These are phyloP conservation scores for Tapirus terrestris DNA, from an alignment of 2,113 vertebrate species.

Conservation along the genomic window DNA sequence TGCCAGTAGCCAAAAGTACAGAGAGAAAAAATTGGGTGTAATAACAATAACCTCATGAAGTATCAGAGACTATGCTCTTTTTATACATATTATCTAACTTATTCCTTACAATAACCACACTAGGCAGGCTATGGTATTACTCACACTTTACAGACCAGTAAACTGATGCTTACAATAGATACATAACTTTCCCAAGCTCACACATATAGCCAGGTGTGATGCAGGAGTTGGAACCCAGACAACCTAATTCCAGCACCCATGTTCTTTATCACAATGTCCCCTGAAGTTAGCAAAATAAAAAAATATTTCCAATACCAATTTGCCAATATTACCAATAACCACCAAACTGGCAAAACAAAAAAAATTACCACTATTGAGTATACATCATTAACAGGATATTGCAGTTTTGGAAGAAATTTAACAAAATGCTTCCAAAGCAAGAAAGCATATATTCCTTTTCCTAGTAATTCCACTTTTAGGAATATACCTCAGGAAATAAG, in stretches of 20 bases:
- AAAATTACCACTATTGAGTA: not conserved
- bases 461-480: not conserved
- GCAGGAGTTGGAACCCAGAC: not conserved
- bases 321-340: not conserved
- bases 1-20: not conserved
- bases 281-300: not conserved
- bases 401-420: not conserved
- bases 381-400: not conserved
- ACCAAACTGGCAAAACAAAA: constrained; percentile 23
- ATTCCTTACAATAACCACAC: not conserved
- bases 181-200: not conserved
- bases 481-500: not conserved
- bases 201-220: not conserved
- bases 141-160: not conserved
- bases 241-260: not conserved
- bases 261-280: not conserved
- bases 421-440: not conserved
- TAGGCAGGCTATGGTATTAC: not conserved
- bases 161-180: not conserved
- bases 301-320: not conserved
- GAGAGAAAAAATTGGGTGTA: not conserved
- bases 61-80: not conserved
- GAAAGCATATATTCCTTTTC: not conserved
- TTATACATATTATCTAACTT: not conserved
- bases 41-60: not conserved